Percentiles rank a stretch among this genome's conserved stretches.
Evolutionary conservation across 2,113 vertebrate species (phyloP).

Genomic region (Agelaius phoeniceus): DNA sequence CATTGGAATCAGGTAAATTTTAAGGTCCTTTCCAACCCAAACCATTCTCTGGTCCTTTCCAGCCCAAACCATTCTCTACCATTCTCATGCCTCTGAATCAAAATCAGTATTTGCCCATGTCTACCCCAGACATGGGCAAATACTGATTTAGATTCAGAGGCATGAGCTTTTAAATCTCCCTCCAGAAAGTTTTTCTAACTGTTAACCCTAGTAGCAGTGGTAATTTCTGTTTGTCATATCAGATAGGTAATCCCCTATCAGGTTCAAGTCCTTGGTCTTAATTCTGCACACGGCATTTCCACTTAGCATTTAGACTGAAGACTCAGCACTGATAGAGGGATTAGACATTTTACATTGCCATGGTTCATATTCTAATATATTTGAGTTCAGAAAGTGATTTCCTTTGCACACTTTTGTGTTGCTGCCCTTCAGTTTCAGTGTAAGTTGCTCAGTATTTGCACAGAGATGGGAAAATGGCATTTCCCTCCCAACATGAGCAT

Average conservation of each 20-base stretch:
- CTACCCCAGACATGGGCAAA: background rate
- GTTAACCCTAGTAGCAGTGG: background rate
- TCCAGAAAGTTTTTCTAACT: background rate
- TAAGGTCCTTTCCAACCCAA: background rate
- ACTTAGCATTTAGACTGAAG: background rate
- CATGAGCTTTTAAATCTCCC: background rate
- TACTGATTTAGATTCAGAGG: background rate
- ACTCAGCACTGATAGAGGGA: background rate
- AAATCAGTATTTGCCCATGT: background rate
- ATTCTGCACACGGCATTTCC: background rate
- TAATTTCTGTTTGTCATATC: background rate
- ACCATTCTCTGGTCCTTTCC: background rate
- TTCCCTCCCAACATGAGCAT: rapidly evolving
- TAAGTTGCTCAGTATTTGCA: background rate
- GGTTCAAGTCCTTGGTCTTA: background rate
- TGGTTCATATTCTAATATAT: background rate
- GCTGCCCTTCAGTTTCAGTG: background rate
- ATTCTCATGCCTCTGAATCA: no score
- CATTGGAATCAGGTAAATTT: rapidly evolving
- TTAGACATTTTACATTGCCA: background rate
- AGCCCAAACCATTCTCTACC: no score
- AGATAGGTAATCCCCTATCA: background rate
- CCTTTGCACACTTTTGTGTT: background rate
- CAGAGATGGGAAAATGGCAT: background rate
- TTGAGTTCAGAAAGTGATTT: background rate